Evolutionary conservation across 1,140 invertebrate species (phyloP), one percentile per base, ranked within the genome.

Genomic region (Neodiprion fabricii): DNA sequence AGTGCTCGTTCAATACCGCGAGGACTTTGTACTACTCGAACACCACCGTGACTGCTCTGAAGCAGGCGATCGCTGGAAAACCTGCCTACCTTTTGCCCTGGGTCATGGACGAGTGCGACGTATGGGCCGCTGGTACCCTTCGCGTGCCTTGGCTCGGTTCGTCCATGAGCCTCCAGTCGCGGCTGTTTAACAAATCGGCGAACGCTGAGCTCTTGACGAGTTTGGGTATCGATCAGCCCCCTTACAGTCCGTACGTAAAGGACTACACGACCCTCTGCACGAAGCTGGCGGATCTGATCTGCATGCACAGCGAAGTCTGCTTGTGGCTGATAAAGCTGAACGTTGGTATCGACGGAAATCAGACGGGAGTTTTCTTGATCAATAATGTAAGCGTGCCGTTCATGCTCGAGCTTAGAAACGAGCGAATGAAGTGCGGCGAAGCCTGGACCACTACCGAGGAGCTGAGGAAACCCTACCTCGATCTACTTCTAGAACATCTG

Each of bases 301-400:
- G 77, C 5, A n/a, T 67, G 8, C 69, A 80, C 17, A 78, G 76
- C 0, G 76, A 79, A 4, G 47, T 80, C 12, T 77, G 77, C 50
- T 7, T 70, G 1, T 80, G 79, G 79, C 1, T 75, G 14, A 72
- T 80, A 48, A 79, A 74, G 50, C 9, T 80, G 47, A 80, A 80
- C n/a, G 71, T 77, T 1, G 78, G 74, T 2, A 10, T 69, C 7
- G 0, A 47, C 0, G 48, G 10, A 0, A 69, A 65, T 10, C 75
- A 79, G 17, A 68, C 28, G 14, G 79, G 68, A 0, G 40, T 67
- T 0, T 80, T 80, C 65, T 23, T 80, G 10, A 80, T 80, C 7
- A 80, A 79, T 77, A 78, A 80, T 11, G 78, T 79, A 7, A 80
- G 78, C n/a, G 53, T 80, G 1, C 79, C 79, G 7, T 80, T 80